Evolutionary conservation across 2,797 vertebrate species (phyloP), one percentile per base, ranked within the genome.

Genomic region (Onychomys leucogaster): DNA sequence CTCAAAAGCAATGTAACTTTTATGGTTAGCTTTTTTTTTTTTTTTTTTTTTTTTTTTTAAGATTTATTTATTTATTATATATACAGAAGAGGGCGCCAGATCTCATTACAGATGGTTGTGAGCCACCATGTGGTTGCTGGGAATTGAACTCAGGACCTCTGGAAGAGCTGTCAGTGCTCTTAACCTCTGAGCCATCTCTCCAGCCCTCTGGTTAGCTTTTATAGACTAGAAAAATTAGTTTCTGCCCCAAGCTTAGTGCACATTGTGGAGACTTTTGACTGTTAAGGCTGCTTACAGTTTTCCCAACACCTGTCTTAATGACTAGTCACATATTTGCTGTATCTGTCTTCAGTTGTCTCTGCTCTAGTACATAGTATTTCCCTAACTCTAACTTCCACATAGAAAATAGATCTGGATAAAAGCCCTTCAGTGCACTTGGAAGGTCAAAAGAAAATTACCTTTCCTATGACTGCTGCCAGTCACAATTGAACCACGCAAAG

Each of bases 1-100:
- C 65, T 25, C 25, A 41, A 91, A 96, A 75, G 2, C 71, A 85
- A 4, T 85, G 34, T 76, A 43, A 76, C 19, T 88, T 73, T 77
- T 85, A 89, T 21, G 49, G 14, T 77, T 85, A 90, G 85, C 78
- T 92, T 92, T 90, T 91, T n/a, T n/a, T n/a, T n/a, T n/a, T n/a
- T n/a, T n/a, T n/a, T n/a, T n/a, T n/a, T n/a, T n/a, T n/a, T n/a
- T n/a, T n/a, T n/a, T n/a, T n/a, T n/a, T n/a, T n/a, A n/a, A n/a
- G n/a, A n/a, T n/a, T n/a, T n/a, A n/a, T n/a, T n/a, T n/a, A n/a
- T n/a, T n/a, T n/a, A n/a, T n/a, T n/a, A n/a, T n/a, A n/a, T n/a
- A n/a, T n/a, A n/a, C n/a, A n/a, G n/a, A n/a, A n/a, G n/a, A n/a
- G n/a, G n/a, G n/a, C n/a, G n/a, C n/a, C n/a, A n/a, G n/a, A n/a